These are phyloP conservation scores for Hozukius guyotensis DNA, from an alignment of 2,797 vertebrate genomes.

Conservation along the genomic window DNA sequence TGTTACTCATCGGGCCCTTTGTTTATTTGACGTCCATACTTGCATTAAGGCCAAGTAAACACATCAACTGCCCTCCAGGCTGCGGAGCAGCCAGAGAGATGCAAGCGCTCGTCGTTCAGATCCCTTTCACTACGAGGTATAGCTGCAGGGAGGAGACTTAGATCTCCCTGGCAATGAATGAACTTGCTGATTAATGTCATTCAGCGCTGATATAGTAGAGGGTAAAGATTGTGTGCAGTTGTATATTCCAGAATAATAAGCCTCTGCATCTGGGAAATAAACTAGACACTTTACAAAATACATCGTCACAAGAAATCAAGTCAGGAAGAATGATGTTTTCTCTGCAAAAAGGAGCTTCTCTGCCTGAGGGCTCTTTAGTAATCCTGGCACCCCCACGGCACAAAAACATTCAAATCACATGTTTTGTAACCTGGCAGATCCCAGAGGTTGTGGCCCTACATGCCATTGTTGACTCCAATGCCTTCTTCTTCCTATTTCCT, in stretches of 20 bases:
- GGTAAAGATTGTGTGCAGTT: not conserved
- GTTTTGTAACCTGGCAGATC: conserved; percentile 44
- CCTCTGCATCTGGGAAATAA: not conserved
- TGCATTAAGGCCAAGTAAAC: conserved; percentile 72
- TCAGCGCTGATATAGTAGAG: not conserved
- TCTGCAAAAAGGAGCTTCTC: not conserved
- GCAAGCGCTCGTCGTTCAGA: conserved; percentile 13
- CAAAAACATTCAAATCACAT: conserved; percentile 23
- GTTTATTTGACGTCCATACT: conserved; percentile 81
- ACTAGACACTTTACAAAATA: not conserved
- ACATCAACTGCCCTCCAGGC: conserved; percentile 54
- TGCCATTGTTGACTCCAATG: conserved; percentile 72
- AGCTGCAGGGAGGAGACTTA: conserved; percentile 10
- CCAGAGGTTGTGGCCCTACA: conserved; percentile 57
- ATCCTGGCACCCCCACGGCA: conserved; percentile 36
- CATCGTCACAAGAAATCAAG: not conserved
- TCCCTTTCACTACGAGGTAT: conserved; percentile 21
- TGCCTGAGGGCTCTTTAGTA: conserved; percentile 30
- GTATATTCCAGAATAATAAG: not conserved
- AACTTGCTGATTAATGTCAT: not conserved
- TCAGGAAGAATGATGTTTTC: not conserved
- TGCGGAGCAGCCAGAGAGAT: conserved; percentile 46
- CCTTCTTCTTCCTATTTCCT: conserved; percentile 16
- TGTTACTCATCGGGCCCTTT: conserved; percentile 74
- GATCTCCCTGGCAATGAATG: not conserved